Percentiles rank a stretch among this genome's conserved stretches.
phyloP scores from a whole-genome alignment of 1,140 invertebrate species.

The Papilio helenus region DNA sequence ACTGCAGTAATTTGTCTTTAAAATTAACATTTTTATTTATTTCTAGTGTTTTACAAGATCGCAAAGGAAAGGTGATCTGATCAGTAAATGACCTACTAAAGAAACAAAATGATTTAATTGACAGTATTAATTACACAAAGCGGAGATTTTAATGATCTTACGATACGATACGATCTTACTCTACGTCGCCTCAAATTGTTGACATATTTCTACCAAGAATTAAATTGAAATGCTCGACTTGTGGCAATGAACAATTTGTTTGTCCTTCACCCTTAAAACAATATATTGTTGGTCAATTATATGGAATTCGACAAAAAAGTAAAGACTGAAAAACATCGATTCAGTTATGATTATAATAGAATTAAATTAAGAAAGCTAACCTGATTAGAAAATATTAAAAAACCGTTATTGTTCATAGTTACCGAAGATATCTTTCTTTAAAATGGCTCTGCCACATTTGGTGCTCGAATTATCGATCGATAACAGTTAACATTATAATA shows the following conservation, averaged over 20 bases:
- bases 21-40: background rate
- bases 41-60: background rate
- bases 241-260: background rate
- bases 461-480: background rate
- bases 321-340: no score
- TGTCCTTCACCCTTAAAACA: background rate
- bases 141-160: background rate
- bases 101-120: background rate
- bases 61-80: background rate
- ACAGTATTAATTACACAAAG: conserved; percentile 14
- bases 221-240: background rate
- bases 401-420: no score
- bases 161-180: no score
- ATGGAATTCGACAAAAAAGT: no score
- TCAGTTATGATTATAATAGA: no score
- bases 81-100: background rate
- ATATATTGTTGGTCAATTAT: background rate
- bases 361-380: no score
- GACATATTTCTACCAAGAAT: background rate
- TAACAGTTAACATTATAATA: background rate
- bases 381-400: no score
- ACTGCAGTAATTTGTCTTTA: conserved; percentile 1
- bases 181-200: background rate
- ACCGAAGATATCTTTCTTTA: no score
- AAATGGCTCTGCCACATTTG: background rate